Base-by-base conservation (phyloP, 2,797 vertebrate species). In the Schizopygopsis malacanthus region DNA sequence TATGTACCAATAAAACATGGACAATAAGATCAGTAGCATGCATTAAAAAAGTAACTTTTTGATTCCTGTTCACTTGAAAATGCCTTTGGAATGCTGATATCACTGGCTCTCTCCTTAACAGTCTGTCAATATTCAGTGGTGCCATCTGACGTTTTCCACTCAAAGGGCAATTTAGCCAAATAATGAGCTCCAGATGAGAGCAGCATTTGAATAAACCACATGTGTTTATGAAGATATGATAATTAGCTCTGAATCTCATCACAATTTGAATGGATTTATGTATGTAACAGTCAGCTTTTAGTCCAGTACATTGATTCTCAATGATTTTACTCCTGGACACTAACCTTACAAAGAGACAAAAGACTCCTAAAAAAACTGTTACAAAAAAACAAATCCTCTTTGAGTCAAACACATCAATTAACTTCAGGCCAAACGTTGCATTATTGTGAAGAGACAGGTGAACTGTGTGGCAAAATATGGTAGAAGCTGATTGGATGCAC, bases 121-220 rank as follows among this genome's bases (percentile, higher is more conserved):
- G 16, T n/a, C 77, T 61, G 22, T 47, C 59, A 47, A 33, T 25
- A 63, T 65, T 33, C 63, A 80, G 16, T 0, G 5, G 33, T 67
- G 59, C 61, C 78, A 67, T 80, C 61, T 80, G 78, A 25, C 3
- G 12, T 65, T 65, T 47, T 50, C 61, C 43, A 37, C 78, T 50
- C 43, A 65, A 67, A 13, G 25, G 43, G 16, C 18, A 80, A 33
- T 80, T 67, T 50, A 80, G 25, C 15, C 45, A 22, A 80, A 80
- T 65, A 7, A 67, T 33, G 25, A 80, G 37, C 18, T 65, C 25
- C 5, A 65, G 59, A 65, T 47, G 78, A 79, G 59, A 63, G 59
- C 77, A 79, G 77, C 13, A 79, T 79, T 61, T 79, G n/a, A 79
- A 79, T 65, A 25, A 79, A 47, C 39, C 43, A 4, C 78, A 33